Evolutionary conservation across 2,797 vertebrate species (phyloP).

Genomic region (Oryzias sinensis): DNA sequence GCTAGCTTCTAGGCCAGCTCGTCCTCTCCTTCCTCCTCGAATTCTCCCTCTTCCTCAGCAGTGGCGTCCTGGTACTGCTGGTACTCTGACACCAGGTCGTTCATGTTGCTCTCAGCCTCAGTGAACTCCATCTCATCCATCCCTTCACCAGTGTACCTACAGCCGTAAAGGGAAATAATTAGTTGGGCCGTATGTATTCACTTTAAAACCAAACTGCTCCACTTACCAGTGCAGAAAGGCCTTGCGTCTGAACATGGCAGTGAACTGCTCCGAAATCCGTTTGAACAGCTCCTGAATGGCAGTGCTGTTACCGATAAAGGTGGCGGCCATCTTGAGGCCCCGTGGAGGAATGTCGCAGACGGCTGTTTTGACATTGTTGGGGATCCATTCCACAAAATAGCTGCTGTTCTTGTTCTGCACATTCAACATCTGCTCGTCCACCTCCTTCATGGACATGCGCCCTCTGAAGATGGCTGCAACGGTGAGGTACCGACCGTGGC

Average conservation of each 20-base stretch:
- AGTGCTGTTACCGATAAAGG: slow-evolving; percentile 94
- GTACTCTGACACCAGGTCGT: slow-evolving; percentile 77
- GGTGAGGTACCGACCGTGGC: slow-evolving; percentile 77
- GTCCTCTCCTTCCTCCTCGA: slow-evolving; percentile 80
- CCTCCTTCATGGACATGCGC: slow-evolving; percentile 82
- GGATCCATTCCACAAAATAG: slow-evolving; percentile 82
- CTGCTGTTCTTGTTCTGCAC: slow-evolving; percentile 83
- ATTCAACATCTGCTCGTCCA: slow-evolving; percentile 40
- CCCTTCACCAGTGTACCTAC: slow-evolving; percentile 73
- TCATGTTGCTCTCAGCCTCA: slow-evolving; percentile 77
- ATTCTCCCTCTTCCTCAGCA: slow-evolving; percentile 80
- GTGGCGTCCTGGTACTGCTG: slow-evolving; percentile 82
- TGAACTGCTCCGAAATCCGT: slow-evolving; percentile 87
- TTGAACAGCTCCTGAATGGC: slow-evolving; percentile 97
- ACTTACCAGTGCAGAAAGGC: slow-evolving; percentile 81
- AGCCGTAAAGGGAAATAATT: too few relatives aligned
- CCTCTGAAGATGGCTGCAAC: slow-evolving; percentile 89
- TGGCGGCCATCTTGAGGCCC: slow-evolving; percentile 89
- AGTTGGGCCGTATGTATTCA: too few relatives aligned
- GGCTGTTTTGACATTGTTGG: slow-evolving; percentile 86
- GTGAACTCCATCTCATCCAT: slow-evolving; percentile 79
- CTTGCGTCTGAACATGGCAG: slow-evolving; percentile 81
- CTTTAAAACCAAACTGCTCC: neutral
- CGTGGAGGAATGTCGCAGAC: slow-evolving; percentile 91
- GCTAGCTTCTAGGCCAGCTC: slow-evolving; percentile 60